Base-by-base conservation (phyloP, 2,113 vertebrate species). In the Terrapene triunguis region DNA sequence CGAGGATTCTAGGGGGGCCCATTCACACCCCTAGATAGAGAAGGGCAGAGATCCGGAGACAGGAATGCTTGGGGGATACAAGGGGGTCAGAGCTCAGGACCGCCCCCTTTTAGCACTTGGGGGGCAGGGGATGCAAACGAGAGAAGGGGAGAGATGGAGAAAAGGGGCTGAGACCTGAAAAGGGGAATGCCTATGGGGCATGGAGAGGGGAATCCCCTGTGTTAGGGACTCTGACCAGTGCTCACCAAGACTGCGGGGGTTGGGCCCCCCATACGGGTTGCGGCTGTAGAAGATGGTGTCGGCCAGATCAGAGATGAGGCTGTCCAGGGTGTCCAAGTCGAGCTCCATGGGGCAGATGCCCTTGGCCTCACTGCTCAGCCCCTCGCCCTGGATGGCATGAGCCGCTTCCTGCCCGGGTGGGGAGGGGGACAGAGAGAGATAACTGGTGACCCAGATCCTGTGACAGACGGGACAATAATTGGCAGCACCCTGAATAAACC, bases 241-340 rank as follows among this genome's bases (percentile, higher is more conserved):
- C 69, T 88, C 97, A 99, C 99, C 99, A 89, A 99, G 99, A 91
- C 99, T 99, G 54, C 99, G 98, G 9, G 99, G 99, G 97, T 99
- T 99, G 84, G 99, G 99, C 98, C 98, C 99, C 76, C 98, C 96
- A 11, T 99, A 96, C 0, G 98, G 97, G 86, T 99, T 99, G 97
- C 99, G 99, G 1, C 99, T 99, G 80, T 99, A 99, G 94, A 99
- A 99, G 83, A 99, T 98, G 2, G 99, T 99, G 97, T 99, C 98
- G 0, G 98, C 98, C 96, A 99, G 98, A 96, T 99, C 99, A 0
- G 98, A 99, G 98, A 99, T 99, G 94, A 99, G 98, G 96, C 99
- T 98, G 38, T 99, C 99, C 96, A 99, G 99, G 96, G 99, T 98
- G 85, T 99, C 98, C 82, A 99, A 95, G 92, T 99, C 99, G 93